A percentile compares a stretch with the other conserved stretches of the same genome.
phyloP scores from a whole-genome alignment of 2,113 vertebrate species.

The Tapirus terrestris region DNA sequence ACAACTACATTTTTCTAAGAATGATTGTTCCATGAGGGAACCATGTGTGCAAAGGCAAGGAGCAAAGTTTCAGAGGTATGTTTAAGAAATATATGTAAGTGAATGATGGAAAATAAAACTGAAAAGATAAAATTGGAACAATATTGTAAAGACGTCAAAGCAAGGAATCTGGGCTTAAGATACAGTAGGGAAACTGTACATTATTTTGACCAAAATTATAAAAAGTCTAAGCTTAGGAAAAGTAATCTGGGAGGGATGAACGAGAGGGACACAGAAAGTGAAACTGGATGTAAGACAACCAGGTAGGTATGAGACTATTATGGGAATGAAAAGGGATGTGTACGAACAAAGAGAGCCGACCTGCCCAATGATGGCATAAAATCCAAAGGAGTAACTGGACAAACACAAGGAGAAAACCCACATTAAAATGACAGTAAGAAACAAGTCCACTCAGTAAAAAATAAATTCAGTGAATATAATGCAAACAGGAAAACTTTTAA shows the following conservation, averaged over 20 bases:
- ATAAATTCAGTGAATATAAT: neutral
- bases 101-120: neutral
- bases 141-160: neutral
- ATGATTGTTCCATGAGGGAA: neutral
- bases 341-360: neutral
- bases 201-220: neutral
- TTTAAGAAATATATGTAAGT: slow-evolving; percentile 1
- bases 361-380: neutral
- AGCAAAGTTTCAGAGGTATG: neutral
- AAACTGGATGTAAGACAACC: neutral
- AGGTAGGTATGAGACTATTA: neutral
- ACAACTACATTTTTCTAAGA: neutral
- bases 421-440: slow-evolving; percentile 1
- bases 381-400: neutral
- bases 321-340: neutral
- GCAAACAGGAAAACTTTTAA: neutral
- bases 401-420: neutral
- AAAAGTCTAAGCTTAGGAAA: neutral
- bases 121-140: neutral
- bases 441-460: neutral
- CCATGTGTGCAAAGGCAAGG: neutral
- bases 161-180: neutral
- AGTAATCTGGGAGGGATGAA: neutral
- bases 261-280: neutral
- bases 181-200: neutral